phyloP scores from a whole-genome alignment of 2,797 vertebrate genomes.

The Coreius guichenoti region DNA sequence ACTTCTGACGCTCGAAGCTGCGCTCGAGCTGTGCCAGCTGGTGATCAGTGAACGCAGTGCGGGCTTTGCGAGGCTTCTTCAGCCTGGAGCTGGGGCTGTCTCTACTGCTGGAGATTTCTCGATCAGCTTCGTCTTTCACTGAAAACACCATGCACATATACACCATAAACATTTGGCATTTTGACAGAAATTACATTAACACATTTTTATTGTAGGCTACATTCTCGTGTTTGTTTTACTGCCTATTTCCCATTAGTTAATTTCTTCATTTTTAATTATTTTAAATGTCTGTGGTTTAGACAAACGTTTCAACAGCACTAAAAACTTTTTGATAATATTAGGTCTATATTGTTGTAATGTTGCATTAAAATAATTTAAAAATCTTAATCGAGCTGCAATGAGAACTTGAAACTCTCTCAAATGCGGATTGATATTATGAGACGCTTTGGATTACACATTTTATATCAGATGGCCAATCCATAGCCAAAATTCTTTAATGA shows the following conservation, averaged over 20 bases:
- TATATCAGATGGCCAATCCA: conserved; percentile 74
- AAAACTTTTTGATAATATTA: background rate
- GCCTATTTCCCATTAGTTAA: background rate
- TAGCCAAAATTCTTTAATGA: background rate
- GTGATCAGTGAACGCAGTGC: conserved; percentile 97
- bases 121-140: conserved; percentile 96
- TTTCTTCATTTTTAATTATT: background rate
- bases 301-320: background rate
- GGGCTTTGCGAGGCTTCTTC: conserved; percentile 98
- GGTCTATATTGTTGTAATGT: background rate
- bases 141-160: conserved; percentile 52
- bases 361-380: background rate
- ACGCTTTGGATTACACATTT: conserved; percentile 65
- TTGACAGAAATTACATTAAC: background rate
- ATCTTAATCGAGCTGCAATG: conserved; percentile 89
- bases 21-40: conserved; percentile 96
- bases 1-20: conserved; percentile 97
- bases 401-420: conserved; percentile 79
- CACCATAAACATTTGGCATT: background rate
- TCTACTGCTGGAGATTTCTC: conserved; percentile 96
- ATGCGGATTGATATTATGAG: conserved; percentile 66
- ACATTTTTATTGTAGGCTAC: background rate
- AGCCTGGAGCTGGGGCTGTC: conserved; percentile 92
- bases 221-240: background rate
- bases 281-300: background rate